Evolutionary conservation across 2,113 vertebrate species (phyloP).

Genomic region (Sinocyclocheilus maitianheensis): DNA sequence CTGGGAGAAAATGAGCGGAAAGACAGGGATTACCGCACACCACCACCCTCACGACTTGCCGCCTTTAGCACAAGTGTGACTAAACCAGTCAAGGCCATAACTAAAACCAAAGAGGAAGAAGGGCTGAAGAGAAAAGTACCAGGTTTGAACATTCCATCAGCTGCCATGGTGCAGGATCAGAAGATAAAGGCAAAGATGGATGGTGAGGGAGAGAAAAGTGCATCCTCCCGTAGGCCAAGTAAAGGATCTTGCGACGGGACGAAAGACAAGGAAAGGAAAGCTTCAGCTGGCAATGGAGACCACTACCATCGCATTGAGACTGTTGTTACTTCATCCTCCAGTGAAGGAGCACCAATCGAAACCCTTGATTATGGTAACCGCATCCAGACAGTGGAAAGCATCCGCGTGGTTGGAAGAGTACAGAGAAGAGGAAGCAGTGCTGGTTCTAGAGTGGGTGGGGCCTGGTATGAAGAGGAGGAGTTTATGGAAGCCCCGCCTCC

Average conservation of each 20-base stretch:
- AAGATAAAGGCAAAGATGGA: conserved; percentile 76
- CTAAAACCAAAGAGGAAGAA: conserved; percentile 66
- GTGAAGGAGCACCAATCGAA: conserved; percentile 88
- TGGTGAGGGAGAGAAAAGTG: conserved; percentile 62
- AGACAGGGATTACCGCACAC: conserved; percentile 63
- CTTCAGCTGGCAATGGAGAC: conserved; percentile 61
- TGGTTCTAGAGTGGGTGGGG: conserved; percentile 59
- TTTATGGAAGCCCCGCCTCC: conserved; percentile 73
- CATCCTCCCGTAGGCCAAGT: conserved; percentile 64
- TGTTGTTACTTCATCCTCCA: conserved; percentile 85
- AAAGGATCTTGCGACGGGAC: conserved; percentile 64
- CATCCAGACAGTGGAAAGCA: conserved; percentile 94
- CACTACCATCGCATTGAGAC: conserved; percentile 94
- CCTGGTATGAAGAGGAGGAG: conserved; percentile 79
- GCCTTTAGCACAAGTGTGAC: conserved; percentile 59
- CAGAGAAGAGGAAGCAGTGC: conserved; percentile 76
- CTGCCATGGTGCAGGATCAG: conserved; percentile 76
- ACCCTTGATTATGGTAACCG: conserved; percentile 85
- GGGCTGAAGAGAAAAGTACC: conserved; percentile 73
- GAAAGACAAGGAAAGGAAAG: conserved; percentile 61
- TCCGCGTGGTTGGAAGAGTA: conserved; percentile 85
- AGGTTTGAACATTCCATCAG: conserved; percentile 55
- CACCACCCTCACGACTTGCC: conserved; percentile 30
- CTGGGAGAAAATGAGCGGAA: conserved; percentile 54
- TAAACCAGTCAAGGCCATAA: conserved; percentile 41